Conservation (phyloP, 92 coral and sea anemone genomes). For the Epizoanthus illoricatus region DNA sequence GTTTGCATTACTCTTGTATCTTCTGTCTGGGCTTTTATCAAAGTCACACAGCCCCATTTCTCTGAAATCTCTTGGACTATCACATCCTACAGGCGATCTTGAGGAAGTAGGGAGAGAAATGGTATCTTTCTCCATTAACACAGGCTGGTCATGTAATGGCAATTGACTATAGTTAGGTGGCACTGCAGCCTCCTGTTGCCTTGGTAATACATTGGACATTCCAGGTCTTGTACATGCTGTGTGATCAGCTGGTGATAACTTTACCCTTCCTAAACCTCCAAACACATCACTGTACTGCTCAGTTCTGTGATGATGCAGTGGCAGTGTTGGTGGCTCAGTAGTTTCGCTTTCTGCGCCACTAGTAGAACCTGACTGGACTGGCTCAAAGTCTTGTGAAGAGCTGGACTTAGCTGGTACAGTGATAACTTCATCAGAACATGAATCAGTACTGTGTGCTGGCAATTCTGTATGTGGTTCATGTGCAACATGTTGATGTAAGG, state of each 20-base stretch:
- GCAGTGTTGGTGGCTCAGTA: not conserved
- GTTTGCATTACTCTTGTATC: not conserved
- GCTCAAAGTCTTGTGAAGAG: not conserved
- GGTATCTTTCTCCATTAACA: not conserved
- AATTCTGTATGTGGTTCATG: not conserved
- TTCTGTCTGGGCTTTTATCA: not conserved
- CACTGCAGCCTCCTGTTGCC: not conserved
- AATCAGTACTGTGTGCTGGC: not conserved
- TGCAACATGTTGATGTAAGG: not conserved
- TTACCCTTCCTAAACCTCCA: not conserved
- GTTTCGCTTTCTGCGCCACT: not conserved
- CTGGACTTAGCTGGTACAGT: not conserved
- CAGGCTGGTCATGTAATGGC: not conserved
- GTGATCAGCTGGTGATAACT: not conserved
- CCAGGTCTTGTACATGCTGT: conserved; percentile 1
- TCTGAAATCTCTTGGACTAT: conserved; percentile 2
- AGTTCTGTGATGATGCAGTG: not conserved
- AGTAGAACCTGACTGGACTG: not conserved
- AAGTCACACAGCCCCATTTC: conserved; percentile 14
- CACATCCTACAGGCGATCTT: not conserved
- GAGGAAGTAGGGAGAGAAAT: not conserved
- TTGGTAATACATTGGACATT: not conserved
- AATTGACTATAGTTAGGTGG: not conserved
- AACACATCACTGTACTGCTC: not conserved
- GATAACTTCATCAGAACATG: not conserved